phyloP scores from a whole-genome alignment of 2,113 vertebrate genomes.

The Leptobrachium leishanense region DNA sequence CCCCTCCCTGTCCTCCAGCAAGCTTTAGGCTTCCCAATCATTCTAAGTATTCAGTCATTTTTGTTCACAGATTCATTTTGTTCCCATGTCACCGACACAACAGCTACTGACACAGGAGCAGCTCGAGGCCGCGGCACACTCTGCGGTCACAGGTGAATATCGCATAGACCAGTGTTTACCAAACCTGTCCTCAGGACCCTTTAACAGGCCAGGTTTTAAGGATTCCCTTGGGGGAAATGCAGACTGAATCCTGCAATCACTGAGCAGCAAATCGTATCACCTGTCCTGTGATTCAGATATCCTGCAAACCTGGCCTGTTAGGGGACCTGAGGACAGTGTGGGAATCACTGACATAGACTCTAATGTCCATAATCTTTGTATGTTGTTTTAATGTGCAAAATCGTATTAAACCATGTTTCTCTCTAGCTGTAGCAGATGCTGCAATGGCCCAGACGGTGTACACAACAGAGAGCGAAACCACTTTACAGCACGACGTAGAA shows the following conservation, averaged over 20 bases:
- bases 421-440: constrained; percentile 82
- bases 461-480: constrained; percentile 76
- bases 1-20: no score
- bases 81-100: constrained; percentile 84
- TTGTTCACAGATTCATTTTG: constrained; percentile 83
- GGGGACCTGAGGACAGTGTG: no score
- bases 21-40: background rate
- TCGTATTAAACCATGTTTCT: background rate
- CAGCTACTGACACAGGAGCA: constrained; percentile 86
- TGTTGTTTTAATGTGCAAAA: no score
- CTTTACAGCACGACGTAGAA: constrained; percentile 87
- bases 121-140: constrained; percentile 84
- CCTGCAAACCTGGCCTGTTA: background rate
- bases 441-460: constrained; percentile 85
- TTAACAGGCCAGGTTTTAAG: no score
- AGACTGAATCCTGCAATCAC: no score
- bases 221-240: no score
- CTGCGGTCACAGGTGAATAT: constrained; percentile 82
- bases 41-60: constrained; percentile 2
- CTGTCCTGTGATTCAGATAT: no score
- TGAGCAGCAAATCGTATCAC: no score
- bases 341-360: no score
- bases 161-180: no score
- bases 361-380: no score
- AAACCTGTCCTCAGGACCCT: background rate